Conservation (phyloP, 1,140 invertebrate genomes). For the Atta cephalotes region DNA sequence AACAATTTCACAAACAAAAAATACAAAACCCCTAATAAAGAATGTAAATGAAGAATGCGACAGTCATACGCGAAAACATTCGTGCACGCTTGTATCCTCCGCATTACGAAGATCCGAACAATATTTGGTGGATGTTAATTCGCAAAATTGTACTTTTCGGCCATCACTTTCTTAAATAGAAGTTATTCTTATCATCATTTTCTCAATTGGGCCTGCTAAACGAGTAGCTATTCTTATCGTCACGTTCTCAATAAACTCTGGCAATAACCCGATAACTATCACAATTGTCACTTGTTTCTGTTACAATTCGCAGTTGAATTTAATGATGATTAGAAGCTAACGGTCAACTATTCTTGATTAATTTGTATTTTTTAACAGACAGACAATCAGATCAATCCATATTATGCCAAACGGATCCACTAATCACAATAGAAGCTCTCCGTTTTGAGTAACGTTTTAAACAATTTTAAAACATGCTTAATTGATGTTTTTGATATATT, state of each 20-base stretch:
- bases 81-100: neutral
- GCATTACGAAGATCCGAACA: slow-evolving; percentile 6
- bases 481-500: too few relatives aligned
- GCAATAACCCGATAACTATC: neutral
- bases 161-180: neutral
- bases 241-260: slow-evolving; percentile 6
- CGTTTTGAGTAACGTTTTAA: neutral
- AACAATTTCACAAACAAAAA: neutral
- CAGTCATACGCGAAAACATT: neutral
- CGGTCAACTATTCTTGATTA: neutral
- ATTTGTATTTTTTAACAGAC: neutral
- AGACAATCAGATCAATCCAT: neutral
- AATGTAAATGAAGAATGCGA: neutral
- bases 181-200: slow-evolving; percentile 37
- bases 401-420: neutral
- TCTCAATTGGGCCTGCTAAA: slow-evolving; percentile 15
- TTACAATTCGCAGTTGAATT: neutral
- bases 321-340: neutral
- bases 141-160: slow-evolving; percentile 21
- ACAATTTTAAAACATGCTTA: too few relatives aligned
- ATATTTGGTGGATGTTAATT: slow-evolving; percentile 21
- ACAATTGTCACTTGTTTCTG: slow-evolving; percentile 2
- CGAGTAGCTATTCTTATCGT: neutral
- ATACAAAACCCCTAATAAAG: neutral
- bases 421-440: neutral